phyloP scores from a whole-genome alignment of 2,888 invertebrate genomes.

The Drosophila recens region DNA sequence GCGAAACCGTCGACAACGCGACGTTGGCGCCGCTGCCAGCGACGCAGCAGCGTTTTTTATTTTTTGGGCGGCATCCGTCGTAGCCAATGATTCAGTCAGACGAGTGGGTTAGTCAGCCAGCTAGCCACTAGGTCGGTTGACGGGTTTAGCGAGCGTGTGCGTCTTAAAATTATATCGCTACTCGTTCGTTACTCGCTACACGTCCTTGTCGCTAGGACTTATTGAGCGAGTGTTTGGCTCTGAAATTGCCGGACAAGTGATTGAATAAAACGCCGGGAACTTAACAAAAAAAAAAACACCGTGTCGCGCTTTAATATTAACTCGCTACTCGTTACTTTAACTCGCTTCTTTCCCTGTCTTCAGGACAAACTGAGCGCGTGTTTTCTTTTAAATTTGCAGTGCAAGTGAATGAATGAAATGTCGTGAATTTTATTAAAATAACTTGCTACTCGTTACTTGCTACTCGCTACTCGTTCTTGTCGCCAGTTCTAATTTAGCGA shows the following conservation, averaged over 20 bases:
- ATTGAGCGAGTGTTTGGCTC: conserved; percentile 6
- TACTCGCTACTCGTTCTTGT: conserved; percentile 1
- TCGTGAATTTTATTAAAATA: no score
- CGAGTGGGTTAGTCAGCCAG: conserved; percentile 25
- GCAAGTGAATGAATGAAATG: no score
- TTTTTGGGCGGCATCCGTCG: conserved; percentile 2
- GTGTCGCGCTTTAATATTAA: no score
- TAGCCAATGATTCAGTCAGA: conserved; percentile 2
- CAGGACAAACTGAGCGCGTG: no score
- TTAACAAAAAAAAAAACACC: conserved; percentile 24
- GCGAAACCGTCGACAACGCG: conserved; percentile 58
- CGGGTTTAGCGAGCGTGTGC: conserved; percentile 3
- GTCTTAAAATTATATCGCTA: not conserved
- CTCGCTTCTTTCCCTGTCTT: no score
- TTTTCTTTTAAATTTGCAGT: no score
- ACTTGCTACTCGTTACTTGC: conserved; percentile 9
- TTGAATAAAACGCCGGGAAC: conserved; percentile 49
- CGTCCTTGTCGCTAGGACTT: not conserved
- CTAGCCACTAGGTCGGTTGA: conserved; percentile 18
- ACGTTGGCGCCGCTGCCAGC: conserved; percentile 14
- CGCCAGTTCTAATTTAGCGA: conserved; percentile 8
- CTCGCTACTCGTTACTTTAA: no score
- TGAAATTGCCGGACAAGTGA: conserved; percentile 38
- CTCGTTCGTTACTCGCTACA: conserved; percentile 10
- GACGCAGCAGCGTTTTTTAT: not conserved